Evolutionary conservation across 2,113 vertebrate genomes (phyloP).

Genomic region (Cyanocitta stelleri): DNA sequence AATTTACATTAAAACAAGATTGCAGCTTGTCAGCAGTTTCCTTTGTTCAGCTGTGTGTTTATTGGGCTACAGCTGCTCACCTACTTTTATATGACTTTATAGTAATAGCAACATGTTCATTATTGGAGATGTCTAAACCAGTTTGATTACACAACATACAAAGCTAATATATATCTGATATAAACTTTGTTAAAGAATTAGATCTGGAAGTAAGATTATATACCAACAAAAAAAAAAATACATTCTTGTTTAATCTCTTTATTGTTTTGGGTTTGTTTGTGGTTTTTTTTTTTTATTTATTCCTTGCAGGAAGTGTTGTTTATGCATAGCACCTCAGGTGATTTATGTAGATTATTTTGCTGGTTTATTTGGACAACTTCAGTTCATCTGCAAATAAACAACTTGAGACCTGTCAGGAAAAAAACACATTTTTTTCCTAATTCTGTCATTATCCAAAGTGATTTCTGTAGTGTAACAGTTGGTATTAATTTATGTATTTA

Average conservation of each 20-base stretch:
- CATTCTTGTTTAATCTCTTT: background rate
- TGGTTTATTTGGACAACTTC: background rate
- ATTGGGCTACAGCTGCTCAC: slow-evolving; percentile 47
- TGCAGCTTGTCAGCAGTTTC: slow-evolving; percentile 26
- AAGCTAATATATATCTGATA: background rate
- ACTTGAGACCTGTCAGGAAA: background rate
- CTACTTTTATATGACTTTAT: slow-evolving; percentile 33
- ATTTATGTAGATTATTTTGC: background rate
- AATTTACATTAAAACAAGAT: slow-evolving; percentile 49
- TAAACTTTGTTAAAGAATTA: background rate
- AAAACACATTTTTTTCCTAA: background rate
- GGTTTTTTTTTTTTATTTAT: background rate
- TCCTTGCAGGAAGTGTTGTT: background rate
- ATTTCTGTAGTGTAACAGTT: background rate
- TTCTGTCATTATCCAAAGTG: background rate
- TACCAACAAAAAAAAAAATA: background rate
- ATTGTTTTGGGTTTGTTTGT: background rate
- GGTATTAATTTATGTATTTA: background rate
- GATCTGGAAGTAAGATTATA: background rate
- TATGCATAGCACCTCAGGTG: background rate
- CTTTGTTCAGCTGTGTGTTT: slow-evolving; percentile 43
- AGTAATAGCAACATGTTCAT: slow-evolving; percentile 46
- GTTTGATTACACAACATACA: slow-evolving; percentile 14
- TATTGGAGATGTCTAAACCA: slow-evolving; percentile 8
- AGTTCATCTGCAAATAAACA: background rate